Base-by-base conservation (phyloP, 1,140 invertebrate species). In the Drosophila kanapiae region DNA sequence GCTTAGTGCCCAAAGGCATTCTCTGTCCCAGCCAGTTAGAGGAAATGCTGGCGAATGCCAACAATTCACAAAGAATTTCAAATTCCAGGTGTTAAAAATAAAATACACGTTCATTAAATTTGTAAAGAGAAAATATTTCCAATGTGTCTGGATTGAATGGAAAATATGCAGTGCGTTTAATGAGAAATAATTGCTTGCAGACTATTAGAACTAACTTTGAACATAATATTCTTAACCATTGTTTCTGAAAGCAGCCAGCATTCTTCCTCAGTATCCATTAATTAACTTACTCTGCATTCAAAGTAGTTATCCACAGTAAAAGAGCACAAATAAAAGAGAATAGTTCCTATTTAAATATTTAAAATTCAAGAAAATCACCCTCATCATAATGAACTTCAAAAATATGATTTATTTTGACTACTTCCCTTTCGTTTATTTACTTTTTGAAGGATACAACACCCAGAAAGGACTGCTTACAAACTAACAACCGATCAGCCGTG, bases 1-100 rank as follows among this genome's bases (percentile, higher is more conserved):
- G 56, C 62, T 35, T 51, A 67, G 67, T 54, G 67, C 62, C 67
- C 62, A 33, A 54, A 70, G 61, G 38, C 45, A 68, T 69, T 65
- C 38, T 10, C 23, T 27, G 62, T 18, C 38, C 1, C 18, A 16
- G 38, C 13, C 45, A 40, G 61, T 54, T 33, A 31, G 60, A 31
- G 67, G 23, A 67, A 54, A 67, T 38, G 35, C 38, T 37, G 31
- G 4, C 14, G 14, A 11, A 68, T 35, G 57, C 42, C 31, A 64
- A 40, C 33, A 29, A 27, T 49, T 49, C 29, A n/a, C 48, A n/a
- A 31, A 18, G 61, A 53, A 54, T 65, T 51, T 10, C 14, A 37
- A 40, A 69, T 70, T 54, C 38, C 61, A 54, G 47, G 61, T 69
- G 38, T 43, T 38, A 43, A 43, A 70, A 53, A 37, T 62, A 47